These are phyloP conservation scores for Sturmia bella DNA, from an alignment of 2,888 invertebrate genomes.

Conservation along the genomic window DNA sequence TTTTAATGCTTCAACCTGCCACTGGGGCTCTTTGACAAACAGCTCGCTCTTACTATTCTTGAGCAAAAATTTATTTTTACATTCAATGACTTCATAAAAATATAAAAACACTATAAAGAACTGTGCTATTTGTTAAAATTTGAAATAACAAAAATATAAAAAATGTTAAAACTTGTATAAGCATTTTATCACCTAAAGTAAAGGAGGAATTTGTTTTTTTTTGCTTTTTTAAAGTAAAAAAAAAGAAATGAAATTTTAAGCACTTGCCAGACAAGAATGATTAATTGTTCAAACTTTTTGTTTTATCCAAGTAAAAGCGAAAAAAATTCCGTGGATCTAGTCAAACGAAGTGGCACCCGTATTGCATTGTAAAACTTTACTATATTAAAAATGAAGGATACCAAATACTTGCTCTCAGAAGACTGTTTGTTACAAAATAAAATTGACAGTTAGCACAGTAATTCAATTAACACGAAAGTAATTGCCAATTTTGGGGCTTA, in stretches of 20 bases:
- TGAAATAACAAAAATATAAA: neutral
- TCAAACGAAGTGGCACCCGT: slow-evolving; percentile 5
- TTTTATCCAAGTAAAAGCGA: neutral
- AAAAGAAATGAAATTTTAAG: slow-evolving; percentile 9
- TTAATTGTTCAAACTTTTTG: slow-evolving; percentile 46
- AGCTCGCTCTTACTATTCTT: neutral
- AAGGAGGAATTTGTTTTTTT: neutral
- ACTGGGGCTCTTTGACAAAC: neutral
- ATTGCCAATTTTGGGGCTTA: too few species aligned
- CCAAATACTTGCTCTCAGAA: too few species aligned
- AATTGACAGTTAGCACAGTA: too few species aligned
- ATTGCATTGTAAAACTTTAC: neutral
- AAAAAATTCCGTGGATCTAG: slow-evolving; percentile 14
- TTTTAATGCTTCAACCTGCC: neutral
- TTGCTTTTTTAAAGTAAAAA: slow-evolving; percentile 7
- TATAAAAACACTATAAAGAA: neutral
- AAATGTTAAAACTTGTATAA: slow-evolving; percentile 20
- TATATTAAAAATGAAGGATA: neutral
- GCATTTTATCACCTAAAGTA: slow-evolving; percentile 28
- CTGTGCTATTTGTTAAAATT: slow-evolving; percentile 30
- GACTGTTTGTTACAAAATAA: too few species aligned
- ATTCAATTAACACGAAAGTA: too few species aligned
- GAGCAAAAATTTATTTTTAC: slow-evolving; percentile 5
- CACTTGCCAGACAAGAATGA: slow-evolving; percentile 41
- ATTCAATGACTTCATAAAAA: slow-evolving; percentile 13